Conservation (phyloP, 2,888 invertebrate genomes). For the Bellardia bayeri region DNA sequence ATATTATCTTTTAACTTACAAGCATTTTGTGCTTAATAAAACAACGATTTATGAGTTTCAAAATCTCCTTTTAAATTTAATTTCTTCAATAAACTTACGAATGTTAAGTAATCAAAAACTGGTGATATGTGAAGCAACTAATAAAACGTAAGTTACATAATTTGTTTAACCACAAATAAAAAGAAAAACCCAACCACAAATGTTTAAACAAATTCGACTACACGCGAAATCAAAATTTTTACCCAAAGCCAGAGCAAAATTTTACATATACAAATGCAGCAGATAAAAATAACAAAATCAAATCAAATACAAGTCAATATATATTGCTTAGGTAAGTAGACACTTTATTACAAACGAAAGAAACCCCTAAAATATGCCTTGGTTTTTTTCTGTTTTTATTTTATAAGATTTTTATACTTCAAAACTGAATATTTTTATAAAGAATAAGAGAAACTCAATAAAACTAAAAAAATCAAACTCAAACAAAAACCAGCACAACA, state of each 20-base stretch:
- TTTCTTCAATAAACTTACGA: conserved; percentile 52
- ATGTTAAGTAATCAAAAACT: conserved; percentile 68
- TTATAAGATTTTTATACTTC: conserved; percentile 6
- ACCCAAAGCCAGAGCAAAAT: background rate
- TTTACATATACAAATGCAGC: background rate
- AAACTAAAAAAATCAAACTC: conserved; percentile 13
- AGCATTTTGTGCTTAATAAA: conserved; percentile 1
- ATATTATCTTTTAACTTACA: background rate
- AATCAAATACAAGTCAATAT: conserved; percentile 69
- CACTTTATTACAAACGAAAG: background rate
- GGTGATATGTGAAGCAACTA: conserved; percentile 71
- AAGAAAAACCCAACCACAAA: conserved; percentile 1
- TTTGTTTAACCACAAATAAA: background rate
- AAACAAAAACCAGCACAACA: conserved; percentile 17
- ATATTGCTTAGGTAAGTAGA: conserved; percentile 68
- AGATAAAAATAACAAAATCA: conserved; percentile 34
- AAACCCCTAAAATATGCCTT: conserved; percentile 68
- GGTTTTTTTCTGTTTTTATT: conserved; percentile 2
- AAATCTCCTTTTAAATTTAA: background rate
- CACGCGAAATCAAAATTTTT: conserved; percentile 25
- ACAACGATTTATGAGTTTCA: conserved; percentile 18
- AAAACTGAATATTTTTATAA: conserved; percentile 9
- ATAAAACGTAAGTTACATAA: conserved; percentile 54
- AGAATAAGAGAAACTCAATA: conserved; percentile 30
- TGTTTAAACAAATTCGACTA: conserved; percentile 4